Conservation (phyloP, 2,113 vertebrate species). For the Crotalus horridus region DNA sequence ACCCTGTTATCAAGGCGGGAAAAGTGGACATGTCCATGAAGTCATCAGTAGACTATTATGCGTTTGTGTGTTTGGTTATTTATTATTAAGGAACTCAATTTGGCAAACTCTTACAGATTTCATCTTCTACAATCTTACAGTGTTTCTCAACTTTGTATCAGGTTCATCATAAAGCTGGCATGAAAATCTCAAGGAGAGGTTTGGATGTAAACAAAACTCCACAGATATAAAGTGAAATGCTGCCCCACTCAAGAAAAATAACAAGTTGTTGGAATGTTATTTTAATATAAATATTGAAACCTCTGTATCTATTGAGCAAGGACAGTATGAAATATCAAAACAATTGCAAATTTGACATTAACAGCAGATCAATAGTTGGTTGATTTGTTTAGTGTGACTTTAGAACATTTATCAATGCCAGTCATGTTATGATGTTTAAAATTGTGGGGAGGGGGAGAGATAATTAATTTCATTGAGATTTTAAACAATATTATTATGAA, state of each 20-base stretch:
- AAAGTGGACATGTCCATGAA: not conserved
- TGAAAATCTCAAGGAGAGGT: too few relatives aligned
- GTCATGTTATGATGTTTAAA: not conserved
- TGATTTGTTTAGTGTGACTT: not conserved
- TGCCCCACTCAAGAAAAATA: not conserved
- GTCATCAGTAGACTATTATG: not conserved
- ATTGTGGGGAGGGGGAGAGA: not conserved
- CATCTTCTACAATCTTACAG: not conserved
- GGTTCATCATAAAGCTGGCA: not conserved
- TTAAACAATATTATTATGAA: not conserved
- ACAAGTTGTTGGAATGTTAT: not conserved
- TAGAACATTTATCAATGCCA: not conserved
- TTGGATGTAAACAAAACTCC: not conserved
- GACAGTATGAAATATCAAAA: not conserved
- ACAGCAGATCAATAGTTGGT: not conserved
- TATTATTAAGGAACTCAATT: not conserved
- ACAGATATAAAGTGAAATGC: not conserved
- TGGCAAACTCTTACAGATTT: not conserved
- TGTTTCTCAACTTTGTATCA: not conserved
- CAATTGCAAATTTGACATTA: not conserved
- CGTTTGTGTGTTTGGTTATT: not conserved
- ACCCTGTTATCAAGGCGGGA: not conserved
- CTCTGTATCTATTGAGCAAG: not conserved
- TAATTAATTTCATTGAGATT: not conserved
- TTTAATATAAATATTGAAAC: not conserved